phyloP scores from a whole-genome alignment of 2,888 invertebrate species.

The Polia nebulosa region DNA sequence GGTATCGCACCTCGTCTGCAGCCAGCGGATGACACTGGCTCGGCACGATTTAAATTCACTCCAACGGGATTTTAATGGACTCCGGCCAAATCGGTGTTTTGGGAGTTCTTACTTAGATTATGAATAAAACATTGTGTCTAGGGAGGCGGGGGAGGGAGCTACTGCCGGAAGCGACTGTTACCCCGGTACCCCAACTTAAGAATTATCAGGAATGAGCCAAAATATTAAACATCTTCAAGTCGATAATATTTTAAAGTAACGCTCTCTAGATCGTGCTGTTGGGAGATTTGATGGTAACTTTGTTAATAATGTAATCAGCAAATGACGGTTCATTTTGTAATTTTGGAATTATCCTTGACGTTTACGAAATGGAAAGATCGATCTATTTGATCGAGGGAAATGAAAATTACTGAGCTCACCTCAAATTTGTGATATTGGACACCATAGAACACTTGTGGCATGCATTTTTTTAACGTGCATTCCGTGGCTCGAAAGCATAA shows the following conservation, averaged over 20 bases:
- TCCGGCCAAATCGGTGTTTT: conserved; percentile 83
- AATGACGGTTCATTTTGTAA: conserved; percentile 57
- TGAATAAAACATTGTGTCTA: conserved; percentile 84
- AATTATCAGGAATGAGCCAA: conserved; percentile 70
- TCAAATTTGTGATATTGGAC: conserved; percentile 21
- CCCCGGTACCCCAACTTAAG: conserved; percentile 64
- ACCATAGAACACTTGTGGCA: conserved; percentile 5
- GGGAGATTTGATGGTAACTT: conserved; percentile 49
- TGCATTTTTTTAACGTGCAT: no score
- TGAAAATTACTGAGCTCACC: conserved; percentile 34
- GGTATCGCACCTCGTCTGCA: conserved; percentile 51
- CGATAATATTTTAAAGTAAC: conserved; percentile 56
- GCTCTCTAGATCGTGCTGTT: conserved; percentile 40
- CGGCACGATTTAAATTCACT: conserved; percentile 79
- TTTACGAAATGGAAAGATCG: conserved; percentile 39
- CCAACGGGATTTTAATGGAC: conserved; percentile 80
- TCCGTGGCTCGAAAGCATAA: no score
- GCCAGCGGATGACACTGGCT: conserved; percentile 62
- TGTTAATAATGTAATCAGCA: conserved; percentile 59
- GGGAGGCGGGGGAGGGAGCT: conserved; percentile 46
- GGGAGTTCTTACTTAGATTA: conserved; percentile 81
- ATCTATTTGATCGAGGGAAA: conserved; percentile 45
- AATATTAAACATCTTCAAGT: conserved; percentile 65
- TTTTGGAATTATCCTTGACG: conserved; percentile 45
- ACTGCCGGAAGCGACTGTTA: conserved; percentile 51